These are phyloP conservation scores for Podarcis muralis DNA, from an alignment of 2,113 vertebrate genomes.

Conservation along the genomic window DNA sequence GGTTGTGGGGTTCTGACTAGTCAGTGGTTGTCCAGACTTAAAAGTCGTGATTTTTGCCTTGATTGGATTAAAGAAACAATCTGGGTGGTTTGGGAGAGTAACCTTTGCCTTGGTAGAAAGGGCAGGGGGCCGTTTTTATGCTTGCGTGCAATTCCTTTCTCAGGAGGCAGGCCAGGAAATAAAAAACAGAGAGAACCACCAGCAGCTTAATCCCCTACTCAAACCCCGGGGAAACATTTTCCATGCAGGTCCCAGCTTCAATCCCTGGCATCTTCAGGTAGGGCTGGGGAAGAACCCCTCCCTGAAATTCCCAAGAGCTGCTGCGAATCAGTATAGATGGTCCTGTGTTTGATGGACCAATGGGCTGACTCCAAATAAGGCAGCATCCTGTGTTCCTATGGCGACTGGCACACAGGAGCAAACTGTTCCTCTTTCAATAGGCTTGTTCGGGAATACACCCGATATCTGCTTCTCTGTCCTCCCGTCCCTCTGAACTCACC, in stretches of 20 bases:
- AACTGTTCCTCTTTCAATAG: not conserved
- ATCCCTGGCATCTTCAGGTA: not conserved
- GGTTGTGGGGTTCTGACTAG: not conserved
- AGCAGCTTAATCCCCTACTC: not conserved
- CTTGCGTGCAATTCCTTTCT: not conserved
- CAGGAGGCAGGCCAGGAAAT: not conserved
- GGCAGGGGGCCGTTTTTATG: not conserved
- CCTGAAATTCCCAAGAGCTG: not conserved
- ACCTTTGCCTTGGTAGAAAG: not conserved
- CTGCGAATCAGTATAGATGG: not conserved
- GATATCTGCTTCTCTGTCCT: too few relatives aligned
- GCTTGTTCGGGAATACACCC: not conserved
- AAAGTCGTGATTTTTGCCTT: not conserved
- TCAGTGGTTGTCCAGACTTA: not conserved
- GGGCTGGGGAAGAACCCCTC: not conserved
- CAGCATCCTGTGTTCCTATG: not conserved
- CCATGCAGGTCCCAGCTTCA: not conserved
- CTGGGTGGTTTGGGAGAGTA: not conserved
- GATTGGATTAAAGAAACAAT: too few relatives aligned
- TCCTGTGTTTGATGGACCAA: not conserved
- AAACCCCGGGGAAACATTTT: not conserved
- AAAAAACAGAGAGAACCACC: not conserved
- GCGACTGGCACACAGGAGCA: not conserved
- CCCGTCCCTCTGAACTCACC: too few relatives aligned
- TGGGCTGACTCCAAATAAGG: not conserved